phyloP scores from a whole-genome alignment of 2,113 vertebrate genomes.

The Laticauda laticaudata region DNA sequence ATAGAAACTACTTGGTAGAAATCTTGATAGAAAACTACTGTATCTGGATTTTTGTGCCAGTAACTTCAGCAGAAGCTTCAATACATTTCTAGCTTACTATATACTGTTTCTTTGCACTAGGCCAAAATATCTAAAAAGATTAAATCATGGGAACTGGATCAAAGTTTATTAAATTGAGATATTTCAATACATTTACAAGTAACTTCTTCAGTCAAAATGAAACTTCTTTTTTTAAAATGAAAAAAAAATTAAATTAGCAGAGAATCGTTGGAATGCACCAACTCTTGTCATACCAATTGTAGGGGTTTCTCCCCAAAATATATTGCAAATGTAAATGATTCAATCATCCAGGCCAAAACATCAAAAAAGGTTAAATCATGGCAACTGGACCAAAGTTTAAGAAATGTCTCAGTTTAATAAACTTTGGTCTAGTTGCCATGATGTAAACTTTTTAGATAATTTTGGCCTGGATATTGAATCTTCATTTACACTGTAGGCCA shows the following conservation, averaged over 20 bases:
- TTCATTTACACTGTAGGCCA: background rate
- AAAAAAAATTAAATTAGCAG: background rate
- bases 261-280: background rate
- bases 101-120: background rate
- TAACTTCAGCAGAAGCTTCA: background rate
- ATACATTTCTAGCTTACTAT: background rate
- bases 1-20: no score
- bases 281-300: background rate
- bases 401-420: background rate
- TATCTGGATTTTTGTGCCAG: background rate
- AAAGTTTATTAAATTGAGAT: background rate
- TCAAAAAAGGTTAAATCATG: background rate
- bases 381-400: background rate
- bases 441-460: no score
- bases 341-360: background rate
- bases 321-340: background rate
- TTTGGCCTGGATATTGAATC: background rate
- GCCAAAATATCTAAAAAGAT: background rate
- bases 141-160: background rate
- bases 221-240: background rate
- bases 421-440: no score
- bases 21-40: background rate
- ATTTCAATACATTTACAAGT: background rate
- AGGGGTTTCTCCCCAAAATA: background rate
- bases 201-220: background rate